Base-by-base conservation (phyloP, 2,797 vertebrate genomes). In the Lithobates pipiens region DNA sequence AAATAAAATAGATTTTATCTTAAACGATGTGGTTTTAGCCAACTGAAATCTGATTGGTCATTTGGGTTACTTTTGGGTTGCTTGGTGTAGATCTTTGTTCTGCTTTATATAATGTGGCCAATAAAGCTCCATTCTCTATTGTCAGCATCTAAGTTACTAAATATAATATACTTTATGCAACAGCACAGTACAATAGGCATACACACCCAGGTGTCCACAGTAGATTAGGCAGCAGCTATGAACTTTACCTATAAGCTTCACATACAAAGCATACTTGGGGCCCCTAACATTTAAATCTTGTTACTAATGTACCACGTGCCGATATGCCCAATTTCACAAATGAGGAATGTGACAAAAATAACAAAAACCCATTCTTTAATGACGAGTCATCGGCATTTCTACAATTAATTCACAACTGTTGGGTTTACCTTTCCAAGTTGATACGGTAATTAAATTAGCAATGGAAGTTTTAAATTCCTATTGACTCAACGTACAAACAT, bases 401-500 rank as follows among this genome's bases (percentile, higher is more conserved):
- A 29, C 36, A 32, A n/a, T 50, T 27, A 54, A 71, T 80, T 44
- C 63, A 44, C 13, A 10, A 63, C 63, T 44, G 18, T 11, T 25
- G n/a, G 7, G 21, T 80, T 78, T 80, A 80, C 27, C n/a, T 81
- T 72, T 50, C 69, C 13, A 63, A 61, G 13, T 8, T n/a, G n/a
- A n/a, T n/a, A n/a, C 72, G 68, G 72, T 73, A 11, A 80, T 72
- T 34, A 27, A 29, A 73, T 73, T 61, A 73, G 46, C 16, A 72
- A 42, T 42, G 34, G 10, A 34, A 71, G 46, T 16, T 46, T 71
- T 18, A 34, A 34, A 81, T 81, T 72, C 79, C 79, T 27, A 63
- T 73, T 42, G 79, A 72, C 68, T 81, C 69, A 73, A 23, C 72
- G 34, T 27, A 42, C 79, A 72, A 73, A 42, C 67, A 77, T 68